Conservation (phyloP, 1,140 invertebrate species). For the Drosophila nannoptera region DNA sequence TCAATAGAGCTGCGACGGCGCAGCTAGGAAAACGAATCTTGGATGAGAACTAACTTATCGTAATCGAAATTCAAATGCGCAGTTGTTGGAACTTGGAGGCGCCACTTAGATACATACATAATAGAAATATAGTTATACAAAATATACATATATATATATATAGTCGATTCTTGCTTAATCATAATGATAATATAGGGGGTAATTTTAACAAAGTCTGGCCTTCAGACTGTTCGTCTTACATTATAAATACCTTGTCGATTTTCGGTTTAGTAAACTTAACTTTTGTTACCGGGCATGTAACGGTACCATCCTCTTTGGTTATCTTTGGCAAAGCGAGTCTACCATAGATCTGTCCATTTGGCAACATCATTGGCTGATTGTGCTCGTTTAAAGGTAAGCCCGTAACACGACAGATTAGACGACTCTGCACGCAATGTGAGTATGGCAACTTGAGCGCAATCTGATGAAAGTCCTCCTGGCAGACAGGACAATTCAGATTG, state of each 20-base stretch:
- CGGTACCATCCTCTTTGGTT: constrained; percentile 92
- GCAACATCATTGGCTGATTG: constrained; percentile 98
- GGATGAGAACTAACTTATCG: constrained; percentile 19
- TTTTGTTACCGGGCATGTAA: constrained; percentile 95
- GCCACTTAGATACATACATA: constrained; percentile 37
- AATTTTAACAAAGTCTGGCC: constrained; percentile 16
- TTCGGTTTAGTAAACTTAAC: constrained; percentile 92
- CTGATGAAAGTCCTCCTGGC: constrained; percentile 91
- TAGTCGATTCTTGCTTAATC: constrained; percentile 57
- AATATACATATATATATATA: constrained; percentile 35
- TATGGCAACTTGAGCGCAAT: constrained; percentile 93
- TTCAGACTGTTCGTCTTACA: constrained; percentile 82
- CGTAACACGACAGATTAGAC: constrained; percentile 91
- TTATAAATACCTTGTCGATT: constrained; percentile 96
- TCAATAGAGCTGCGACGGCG: constrained; percentile 68
- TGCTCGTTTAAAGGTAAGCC: constrained; percentile 97
- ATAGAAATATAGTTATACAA: constrained; percentile 54
- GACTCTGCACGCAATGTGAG: constrained; percentile 97
- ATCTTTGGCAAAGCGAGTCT: constrained; percentile 93
- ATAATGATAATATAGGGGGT: constrained; percentile 45
- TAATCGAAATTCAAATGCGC: constrained; percentile 65
- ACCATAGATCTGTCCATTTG: constrained; percentile 99
- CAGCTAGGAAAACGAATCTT: constrained; percentile 26
- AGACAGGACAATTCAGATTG: constrained; percentile 96
- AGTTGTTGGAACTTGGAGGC: constrained; percentile 28